A percentile compares a stretch with the other conserved stretches of the same genome.
Conservation (phyloP, 2,797 vertebrate species). For the Gadopsis marmoratus region DNA sequence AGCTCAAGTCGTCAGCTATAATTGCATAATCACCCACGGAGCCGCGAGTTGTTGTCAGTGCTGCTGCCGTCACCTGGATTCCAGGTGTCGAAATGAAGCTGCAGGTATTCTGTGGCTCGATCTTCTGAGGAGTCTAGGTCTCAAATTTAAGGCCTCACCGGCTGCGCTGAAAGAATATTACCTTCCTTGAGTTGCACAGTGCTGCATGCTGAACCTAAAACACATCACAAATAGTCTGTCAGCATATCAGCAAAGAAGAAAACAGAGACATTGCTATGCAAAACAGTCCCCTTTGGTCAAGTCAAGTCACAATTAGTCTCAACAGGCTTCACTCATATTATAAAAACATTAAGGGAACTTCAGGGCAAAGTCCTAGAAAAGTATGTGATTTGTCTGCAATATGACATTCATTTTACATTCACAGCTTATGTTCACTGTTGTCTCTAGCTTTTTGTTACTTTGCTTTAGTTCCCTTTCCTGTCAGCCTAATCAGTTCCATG, state of each 20-base stretch:
- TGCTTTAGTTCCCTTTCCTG: background rate
- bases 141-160: constrained; percentile 56
- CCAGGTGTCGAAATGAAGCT: constrained; percentile 39
- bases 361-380: background rate
- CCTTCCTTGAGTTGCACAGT: constrained; percentile 57
- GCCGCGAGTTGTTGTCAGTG: constrained; percentile 43
- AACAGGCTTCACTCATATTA: background rate
- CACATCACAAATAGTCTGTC: constrained; percentile 27
- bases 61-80: constrained; percentile 35
- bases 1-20: constrained; percentile 71
- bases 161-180: constrained; percentile 49
- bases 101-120: constrained; percentile 25
- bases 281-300: constrained; percentile 12
- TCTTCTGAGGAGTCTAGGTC: constrained; percentile 14
- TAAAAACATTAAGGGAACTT: constrained; percentile 6
- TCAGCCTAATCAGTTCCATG: background rate
- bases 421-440: background rate
- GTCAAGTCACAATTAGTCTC: constrained; percentile 2
- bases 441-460: background rate
- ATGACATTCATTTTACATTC: background rate
- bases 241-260: background rate
- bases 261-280: constrained; percentile 22
- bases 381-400: background rate
- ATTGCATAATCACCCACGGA: constrained; percentile 75
- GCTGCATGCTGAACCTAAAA: constrained; percentile 79